Evolutionary conservation across 2,113 vertebrate genomes (phyloP).

Genomic region (Elachura formosa): DNA sequence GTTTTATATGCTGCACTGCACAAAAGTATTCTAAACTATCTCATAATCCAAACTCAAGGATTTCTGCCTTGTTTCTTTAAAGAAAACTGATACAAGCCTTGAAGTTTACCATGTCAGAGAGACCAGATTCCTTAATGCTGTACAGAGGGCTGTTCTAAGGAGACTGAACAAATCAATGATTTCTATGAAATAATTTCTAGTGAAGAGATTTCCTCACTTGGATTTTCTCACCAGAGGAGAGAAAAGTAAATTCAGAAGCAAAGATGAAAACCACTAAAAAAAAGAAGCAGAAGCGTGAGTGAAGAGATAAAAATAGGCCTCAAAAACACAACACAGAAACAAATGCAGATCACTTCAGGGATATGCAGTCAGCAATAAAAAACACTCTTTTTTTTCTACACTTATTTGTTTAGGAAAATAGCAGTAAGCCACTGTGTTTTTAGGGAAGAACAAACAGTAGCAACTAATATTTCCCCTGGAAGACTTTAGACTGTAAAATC

Average conservation of each 20-base stretch:
- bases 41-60: neutral
- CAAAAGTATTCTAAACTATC: neutral
- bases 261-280: neutral
- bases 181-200: neutral
- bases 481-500: neutral
- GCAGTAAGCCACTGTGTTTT: conserved; percentile 30
- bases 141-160: neutral
- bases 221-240: neutral
- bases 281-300: neutral
- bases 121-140: neutral
- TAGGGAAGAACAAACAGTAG: conserved; percentile 48
- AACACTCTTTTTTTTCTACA: conserved; percentile 7
- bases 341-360: neutral
- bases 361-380: neutral
- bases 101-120: neutral
- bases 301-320: neutral
- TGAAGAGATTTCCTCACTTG: neutral
- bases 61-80: neutral
- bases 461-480: conserved; percentile 36
- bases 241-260: neutral
- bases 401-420: conserved; percentile 12
- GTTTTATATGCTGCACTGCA: neutral
- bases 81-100: neutral
- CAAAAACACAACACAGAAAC: neutral
- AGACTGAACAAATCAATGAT: neutral